Evolutionary conservation across 2,888 invertebrate species (phyloP).

Genomic region (Lissonota sp.): DNA sequence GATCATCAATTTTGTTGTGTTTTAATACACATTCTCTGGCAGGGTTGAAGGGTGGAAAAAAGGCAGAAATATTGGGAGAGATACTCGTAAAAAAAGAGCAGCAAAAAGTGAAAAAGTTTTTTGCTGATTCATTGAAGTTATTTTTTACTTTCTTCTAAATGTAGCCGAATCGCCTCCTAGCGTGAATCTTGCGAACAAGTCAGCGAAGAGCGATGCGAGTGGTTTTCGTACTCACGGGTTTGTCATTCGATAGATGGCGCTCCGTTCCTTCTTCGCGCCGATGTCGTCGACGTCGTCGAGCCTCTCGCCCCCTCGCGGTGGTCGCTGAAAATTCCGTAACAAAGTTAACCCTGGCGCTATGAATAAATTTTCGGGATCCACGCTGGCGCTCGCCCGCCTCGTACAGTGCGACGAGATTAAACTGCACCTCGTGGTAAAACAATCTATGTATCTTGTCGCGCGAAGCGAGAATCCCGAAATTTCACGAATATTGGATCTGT

Average conservation of each 20-base stretch:
- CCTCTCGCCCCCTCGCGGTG: conserved; percentile 66
- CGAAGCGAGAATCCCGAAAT: background rate
- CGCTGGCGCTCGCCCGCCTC: conserved; percentile 56
- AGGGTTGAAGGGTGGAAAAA: too few species aligned
- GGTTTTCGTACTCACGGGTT: conserved; percentile 35
- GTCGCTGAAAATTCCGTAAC: conserved; percentile 79
- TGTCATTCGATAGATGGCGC: conserved; percentile 19
- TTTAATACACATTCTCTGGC: too few species aligned
- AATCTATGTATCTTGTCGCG: conserved; percentile 25
- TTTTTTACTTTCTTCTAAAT: too few species aligned
- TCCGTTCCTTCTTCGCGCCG: conserved; percentile 13
- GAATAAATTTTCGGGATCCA: conserved; percentile 80
- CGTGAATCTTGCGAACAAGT: conserved; percentile 53
- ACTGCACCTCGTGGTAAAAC: conserved; percentile 61
- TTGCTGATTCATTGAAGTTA: background rate
- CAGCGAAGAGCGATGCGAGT: conserved; percentile 53
- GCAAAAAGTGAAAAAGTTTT: conserved; percentile 64
- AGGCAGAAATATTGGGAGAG: background rate
- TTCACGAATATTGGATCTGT: background rate
- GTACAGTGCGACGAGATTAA: conserved; percentile 73
- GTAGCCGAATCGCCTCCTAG: too few species aligned
- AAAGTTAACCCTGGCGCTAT: conserved; percentile 80
- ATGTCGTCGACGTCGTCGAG: conserved; percentile 45
- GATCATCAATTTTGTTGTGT: too few species aligned
- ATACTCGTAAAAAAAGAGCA: background rate